Evolutionary conservation across 2,113 vertebrate species (phyloP), one percentile per base, ranked within the genome.

Genomic region (Balaenoptera acutorostrata): DNA sequence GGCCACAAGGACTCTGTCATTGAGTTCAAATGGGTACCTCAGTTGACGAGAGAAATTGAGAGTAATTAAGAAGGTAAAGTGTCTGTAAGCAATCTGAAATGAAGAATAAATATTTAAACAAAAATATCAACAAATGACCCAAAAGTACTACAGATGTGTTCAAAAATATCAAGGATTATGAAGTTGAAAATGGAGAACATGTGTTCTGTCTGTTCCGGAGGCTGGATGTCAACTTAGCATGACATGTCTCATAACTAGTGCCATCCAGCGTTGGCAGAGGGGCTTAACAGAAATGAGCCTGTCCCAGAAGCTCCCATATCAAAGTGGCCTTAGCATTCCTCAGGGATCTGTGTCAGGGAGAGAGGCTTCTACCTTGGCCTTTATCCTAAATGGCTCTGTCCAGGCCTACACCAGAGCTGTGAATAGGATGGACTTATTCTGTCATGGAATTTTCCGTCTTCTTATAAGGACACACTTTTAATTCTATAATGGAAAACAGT

Each of bases 71-170:
- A 86, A 12, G n/a, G 82, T 8, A 0, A 77, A 1, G 1, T 55
- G 2, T 44, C 57, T 66, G 3, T 15, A 69, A 59, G 90, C 36
- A 33, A 14, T 49, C 46, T 64, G n/a, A 93, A 95, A 78, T 61
- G n/a, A 92, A 31, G 33, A 88, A 33, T 72, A 69, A 91, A 20
- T 57, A 64, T n/a, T 81, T 88, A 55, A 75, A 39, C 33, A 96
- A 93, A 88, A 74, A 39, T 7, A 52, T 52, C 52, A 17, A 52
- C 52, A 71, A 89, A n/a, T 9, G 27, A 31, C 5, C 39, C 23
- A 49, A 81, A 61, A 41, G 7, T 31, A 21, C 69, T 44, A 52
- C 8, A 33, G 20, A 41, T 57, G 15, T 84, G 57, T 61, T 83
- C 13, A 29, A 59, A 78, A 94, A 39, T n/a, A 13, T 31, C 12